Evolutionary conservation across 2,113 vertebrate genomes (phyloP).

Genomic region (Morone saxatilis): DNA sequence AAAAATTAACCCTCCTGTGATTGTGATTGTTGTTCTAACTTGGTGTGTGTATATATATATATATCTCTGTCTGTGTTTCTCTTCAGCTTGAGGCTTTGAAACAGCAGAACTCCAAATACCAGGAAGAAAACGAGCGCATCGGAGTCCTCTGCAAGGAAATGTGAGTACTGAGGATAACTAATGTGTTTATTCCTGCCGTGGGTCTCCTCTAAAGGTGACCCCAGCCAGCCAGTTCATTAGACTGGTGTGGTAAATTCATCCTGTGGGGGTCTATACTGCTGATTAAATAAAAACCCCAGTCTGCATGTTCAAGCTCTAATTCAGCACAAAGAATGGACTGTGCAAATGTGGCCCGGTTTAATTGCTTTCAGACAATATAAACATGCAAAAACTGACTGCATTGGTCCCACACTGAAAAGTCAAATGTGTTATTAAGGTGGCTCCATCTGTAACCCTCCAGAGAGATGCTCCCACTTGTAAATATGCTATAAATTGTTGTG

Average conservation of each 20-base stretch:
- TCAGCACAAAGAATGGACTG: not conserved
- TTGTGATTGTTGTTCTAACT: not conserved
- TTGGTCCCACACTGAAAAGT: constrained; percentile 14
- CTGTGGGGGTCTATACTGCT: not conserved
- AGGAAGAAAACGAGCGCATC: constrained; percentile 89
- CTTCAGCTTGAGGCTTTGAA: constrained; percentile 90
- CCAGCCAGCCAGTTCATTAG: constrained; percentile 3
- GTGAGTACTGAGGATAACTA: constrained; percentile 82
- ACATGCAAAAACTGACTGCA: not conserved
- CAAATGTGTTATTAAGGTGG: constrained; percentile 5
- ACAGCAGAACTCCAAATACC: constrained; percentile 90
- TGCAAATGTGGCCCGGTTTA: not conserved
- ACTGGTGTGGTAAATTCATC: not conserved
- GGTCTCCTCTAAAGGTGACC: constrained; percentile 28
- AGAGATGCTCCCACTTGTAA: constrained; percentile 29
- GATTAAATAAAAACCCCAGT: constrained; percentile 10
- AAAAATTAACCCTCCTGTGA: not conserved
- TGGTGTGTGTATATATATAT: not conserved
- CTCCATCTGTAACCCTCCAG: constrained; percentile 15
- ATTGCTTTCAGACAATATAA: not conserved
- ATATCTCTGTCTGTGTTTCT: constrained; percentile 11
- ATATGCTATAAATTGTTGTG: constrained; percentile 31
- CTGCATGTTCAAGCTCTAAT: constrained; percentile 7
- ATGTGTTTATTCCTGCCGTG: constrained; percentile 53
- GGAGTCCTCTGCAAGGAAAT: constrained; percentile 90